Conservation (phyloP, 2,797 vertebrate species). For the Anisognathus igniventris region DNA sequence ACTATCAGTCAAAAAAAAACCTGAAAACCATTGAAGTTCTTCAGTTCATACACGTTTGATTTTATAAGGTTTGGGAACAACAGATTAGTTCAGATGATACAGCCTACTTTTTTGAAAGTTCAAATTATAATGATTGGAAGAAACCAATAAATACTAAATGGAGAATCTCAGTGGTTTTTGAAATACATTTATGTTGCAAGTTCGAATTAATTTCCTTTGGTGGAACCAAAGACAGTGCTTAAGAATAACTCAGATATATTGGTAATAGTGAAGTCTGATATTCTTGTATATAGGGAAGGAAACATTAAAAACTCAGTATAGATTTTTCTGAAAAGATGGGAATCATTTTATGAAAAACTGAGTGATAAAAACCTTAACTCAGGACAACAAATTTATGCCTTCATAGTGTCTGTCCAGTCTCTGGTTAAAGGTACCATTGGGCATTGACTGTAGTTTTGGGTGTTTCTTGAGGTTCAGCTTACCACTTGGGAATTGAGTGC, state of each 20-base stretch:
- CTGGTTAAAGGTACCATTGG: background rate
- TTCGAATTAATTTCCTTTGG: background rate
- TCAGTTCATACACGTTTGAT: fast-evolving
- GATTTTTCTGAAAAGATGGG: background rate
- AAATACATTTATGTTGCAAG: background rate
- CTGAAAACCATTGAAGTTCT: background rate
- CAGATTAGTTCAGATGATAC: background rate
- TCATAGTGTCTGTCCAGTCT: background rate
- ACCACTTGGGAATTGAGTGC: background rate
- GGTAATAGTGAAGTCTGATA: background rate
- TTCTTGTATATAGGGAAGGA: background rate
- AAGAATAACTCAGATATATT: background rate
- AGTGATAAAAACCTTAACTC: background rate
- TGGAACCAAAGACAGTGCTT: background rate
- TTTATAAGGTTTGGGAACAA: background rate
- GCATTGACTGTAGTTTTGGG: background rate
- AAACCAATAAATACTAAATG: background rate
- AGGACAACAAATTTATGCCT: background rate
- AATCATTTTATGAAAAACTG: background rate
- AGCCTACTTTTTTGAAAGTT: background rate
- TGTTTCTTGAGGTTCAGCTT: background rate
- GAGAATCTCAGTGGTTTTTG: background rate
- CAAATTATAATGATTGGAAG: background rate
- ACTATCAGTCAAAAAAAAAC: background rate
- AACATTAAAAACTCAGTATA: background rate